Base-by-base conservation (phyloP, 2,888 invertebrate species). In the Ophion ventricosus region DNA sequence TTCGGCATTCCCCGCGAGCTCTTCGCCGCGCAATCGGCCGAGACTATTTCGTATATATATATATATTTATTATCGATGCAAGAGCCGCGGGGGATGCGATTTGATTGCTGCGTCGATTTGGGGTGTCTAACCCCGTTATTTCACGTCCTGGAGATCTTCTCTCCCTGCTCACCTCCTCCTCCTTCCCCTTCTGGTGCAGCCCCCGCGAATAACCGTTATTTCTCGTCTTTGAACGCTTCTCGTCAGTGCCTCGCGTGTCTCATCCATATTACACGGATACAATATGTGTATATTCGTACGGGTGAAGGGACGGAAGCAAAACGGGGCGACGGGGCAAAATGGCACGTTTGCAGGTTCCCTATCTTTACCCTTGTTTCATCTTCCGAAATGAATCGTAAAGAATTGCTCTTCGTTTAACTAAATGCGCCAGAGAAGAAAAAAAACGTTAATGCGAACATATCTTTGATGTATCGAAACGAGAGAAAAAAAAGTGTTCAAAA, bases 91-190 rank as follows among this genome's bases (percentile, higher is more conserved):
- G 90, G 91, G 90, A 90, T 67, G 77, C 83, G 90, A 91, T 93
- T 91, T 92, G 93, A 93, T 93, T 93, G 92, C 91, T 88, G 86
- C 88, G 90, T 86, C 90, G 91, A 92, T 92, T 91, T 91, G 91
- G 80, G 80, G 80, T 74, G 92, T 91, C 89, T 89, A 89, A 89
- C 91, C 91, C 92, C 90, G 91, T 92, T 92, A 92, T 92, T 92
- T 91, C 89, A 86, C 89, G 83, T 87, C 85, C 76, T 69, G 35
- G 40, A 66, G 43, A 43, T 70, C 82, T 70, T 66, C 74, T 59
- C 35, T 29, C 23, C 70, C 61, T 78, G 11, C 26, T 29, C 79
- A 59, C 20, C 54, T 66, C 23, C 79, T 49, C 66, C 78, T 29
- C 49, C 17, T 35, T 64, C 29, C 69, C 67, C 57, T 70, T 40